Base-by-base conservation (phyloP, 1,140 invertebrate genomes). In the Drosophila albomicans region DNA sequence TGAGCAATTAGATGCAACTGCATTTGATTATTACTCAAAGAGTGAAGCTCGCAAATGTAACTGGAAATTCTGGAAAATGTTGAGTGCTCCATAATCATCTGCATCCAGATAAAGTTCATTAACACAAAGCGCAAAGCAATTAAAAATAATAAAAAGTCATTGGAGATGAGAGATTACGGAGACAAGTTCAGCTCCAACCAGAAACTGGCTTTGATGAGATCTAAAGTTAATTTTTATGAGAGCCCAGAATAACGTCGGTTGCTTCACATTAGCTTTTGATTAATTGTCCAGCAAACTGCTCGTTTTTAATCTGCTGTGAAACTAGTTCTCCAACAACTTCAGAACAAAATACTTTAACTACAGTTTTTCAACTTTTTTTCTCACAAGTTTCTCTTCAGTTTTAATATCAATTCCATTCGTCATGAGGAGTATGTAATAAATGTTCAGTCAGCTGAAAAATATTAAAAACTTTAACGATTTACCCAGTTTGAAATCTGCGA, bases 131-230 rank as follows among this genome's bases (percentile, higher is more conserved):
- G 38, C 32, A 41, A 69, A 74, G 41, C 57, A 69, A 74, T 74
- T 74, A 62, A 69, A 69, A 13, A 69, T 74, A 69, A 62, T 62
- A 69, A 13, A 41, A 56, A 70, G 58, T 63, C 48, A 25, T 25
- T 25, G 16, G 35, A 13, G 20, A 10, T 38, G 20, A 46, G 25
- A 66, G 59, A 63, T 63, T 70, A 32, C 35, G 63, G 25, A 46
- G 48, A 35, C 35, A 45, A 32, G 35, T 49, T 45, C 4, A 28
- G 15, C 13, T 32, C 38, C 15, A 13, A 25, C 10, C 51, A 30
- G 25, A 65, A 65, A 46, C 38, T 65, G 28, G 63, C 49, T 65
- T 56, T 52, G 49, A 54, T 32, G 41, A 15, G 51, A 71, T 41
- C 43, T 48, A 10, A 56, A 48, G 41, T 64, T 45, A 41, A 38